A percentile compares a stretch with the other conserved stretches of the same genome.
phyloP scores from a whole-genome alignment of 2,888 invertebrate genomes.

The Bellardia pandia region DNA sequence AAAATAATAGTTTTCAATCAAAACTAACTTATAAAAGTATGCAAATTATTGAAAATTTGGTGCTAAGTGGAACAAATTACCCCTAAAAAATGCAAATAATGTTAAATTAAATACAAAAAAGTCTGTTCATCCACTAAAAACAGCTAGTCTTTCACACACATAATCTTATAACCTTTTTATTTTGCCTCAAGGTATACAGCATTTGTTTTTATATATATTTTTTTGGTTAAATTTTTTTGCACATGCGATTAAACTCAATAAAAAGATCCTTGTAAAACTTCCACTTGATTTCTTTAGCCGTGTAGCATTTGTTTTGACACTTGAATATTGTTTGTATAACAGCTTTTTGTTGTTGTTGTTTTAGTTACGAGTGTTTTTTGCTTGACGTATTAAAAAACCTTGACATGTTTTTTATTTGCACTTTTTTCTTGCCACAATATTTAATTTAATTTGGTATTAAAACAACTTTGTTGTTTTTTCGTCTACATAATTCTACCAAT shows the following conservation, averaged over 20 bases:
- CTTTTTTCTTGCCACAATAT: neutral
- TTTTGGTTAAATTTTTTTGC: neutral
- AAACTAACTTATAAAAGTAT: neutral
- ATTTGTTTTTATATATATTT: neutral
- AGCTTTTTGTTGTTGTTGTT: neutral
- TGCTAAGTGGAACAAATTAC: neutral
- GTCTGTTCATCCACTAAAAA: neutral
- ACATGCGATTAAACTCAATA: conserved; percentile 34
- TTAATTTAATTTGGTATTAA: conserved; percentile 38
- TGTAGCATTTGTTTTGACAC: conserved; percentile 61
- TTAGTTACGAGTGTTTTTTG: neutral
- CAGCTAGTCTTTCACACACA: neutral
- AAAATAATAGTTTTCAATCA: too few species aligned
- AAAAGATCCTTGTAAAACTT: conserved; percentile 51
- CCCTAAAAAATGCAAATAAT: neutral
- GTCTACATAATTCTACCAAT: conserved; percentile 1
- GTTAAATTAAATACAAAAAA: neutral
- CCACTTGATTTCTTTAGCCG: conserved; percentile 52
- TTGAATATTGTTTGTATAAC: conserved; percentile 47
- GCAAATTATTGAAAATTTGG: neutral
- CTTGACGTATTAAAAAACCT: conserved; percentile 26
- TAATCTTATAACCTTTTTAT: conserved; percentile 13
- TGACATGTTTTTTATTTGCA: conserved; percentile 7
- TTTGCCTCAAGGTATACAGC: conserved; percentile 35
- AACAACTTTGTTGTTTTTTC: conserved; percentile 28